Base-by-base conservation (phyloP, 2,113 vertebrate genomes). In the Pavo muticus region DNA sequence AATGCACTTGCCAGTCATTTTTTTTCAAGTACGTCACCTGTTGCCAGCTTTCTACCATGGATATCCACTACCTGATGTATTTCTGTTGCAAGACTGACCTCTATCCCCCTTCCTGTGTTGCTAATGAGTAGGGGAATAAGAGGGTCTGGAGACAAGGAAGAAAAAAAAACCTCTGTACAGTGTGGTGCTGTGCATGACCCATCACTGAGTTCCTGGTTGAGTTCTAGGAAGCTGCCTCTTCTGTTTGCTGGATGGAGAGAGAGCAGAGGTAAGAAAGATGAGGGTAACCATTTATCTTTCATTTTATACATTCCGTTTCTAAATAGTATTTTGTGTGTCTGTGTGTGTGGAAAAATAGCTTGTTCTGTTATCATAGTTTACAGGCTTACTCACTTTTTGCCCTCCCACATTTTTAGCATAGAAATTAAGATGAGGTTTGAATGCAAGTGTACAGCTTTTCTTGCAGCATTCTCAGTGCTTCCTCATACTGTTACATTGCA, bases 401-500 rank as follows among this genome's bases (percentile, higher is more conserved):
- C 4, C 10, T 42, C 54, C 67, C 6, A 17, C 5, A 1, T 50
- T 90, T 80, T 84, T 25, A 77, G 56, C 4, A 11, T 2, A 70
- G 10, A 70, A 80, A 45, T 60, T 67, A 9, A 64, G 9, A 7
- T 32, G 1, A 47, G 11, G 50, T 76, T 77, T 70, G 68, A 76
- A 65, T 6, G 3, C 12, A 20, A 89, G 10, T 30, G 57, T 14
- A 59, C 10, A 63, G 30, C 39, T 85, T 88, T 56, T 81, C 23
- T 73, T 83, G 48, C 27, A 70, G 56, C 7, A 5, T 39, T 91
- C 54, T 44, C 16, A 59, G 7, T 61, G 57, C 72, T 91, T 93
- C 72, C 85, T 87, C 40, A 60, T 90, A 50, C 42, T 52, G 25
- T 56, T 74, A 63, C 17, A 60, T 80, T 94, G 83, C 75, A 96